These are phyloP conservation scores for Acleris emargana DNA, from an alignment of 2,888 invertebrate genomes.

Conservation along the genomic window DNA sequence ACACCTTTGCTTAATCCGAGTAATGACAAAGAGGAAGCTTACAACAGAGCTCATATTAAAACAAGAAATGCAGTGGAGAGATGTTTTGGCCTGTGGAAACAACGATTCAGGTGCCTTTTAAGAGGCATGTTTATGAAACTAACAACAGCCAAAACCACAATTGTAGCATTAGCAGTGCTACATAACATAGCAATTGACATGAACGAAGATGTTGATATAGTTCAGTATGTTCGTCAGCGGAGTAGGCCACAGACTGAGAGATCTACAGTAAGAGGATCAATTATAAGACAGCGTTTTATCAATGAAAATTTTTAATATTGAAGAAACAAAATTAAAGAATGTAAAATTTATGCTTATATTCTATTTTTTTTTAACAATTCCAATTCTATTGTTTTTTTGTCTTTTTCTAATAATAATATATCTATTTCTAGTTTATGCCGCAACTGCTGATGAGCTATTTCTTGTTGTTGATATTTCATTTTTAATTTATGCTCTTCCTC, in stretches of 20 bases:
- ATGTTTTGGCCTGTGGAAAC: not conserved
- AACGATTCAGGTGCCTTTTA: not conserved
- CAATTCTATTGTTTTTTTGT: not conserved
- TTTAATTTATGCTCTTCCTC: slow-evolving; percentile 1
- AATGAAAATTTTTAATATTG: not conserved
- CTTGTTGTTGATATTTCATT: not conserved
- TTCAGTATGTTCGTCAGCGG: not conserved
- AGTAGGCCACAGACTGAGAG: not conserved
- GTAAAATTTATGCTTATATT: too few species aligned
- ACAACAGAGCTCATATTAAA: not conserved
- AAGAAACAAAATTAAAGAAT: too few species aligned
- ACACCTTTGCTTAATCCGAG: too few species aligned
- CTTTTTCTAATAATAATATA: not conserved
- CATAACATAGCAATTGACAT: too few species aligned
- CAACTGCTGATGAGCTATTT: not conserved
- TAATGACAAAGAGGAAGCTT: too few species aligned
- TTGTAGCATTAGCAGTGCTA: not conserved
- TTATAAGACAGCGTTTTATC: not conserved
- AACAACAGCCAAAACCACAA: not conserved
- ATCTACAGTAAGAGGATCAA: not conserved
- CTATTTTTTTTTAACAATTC: too few species aligned
- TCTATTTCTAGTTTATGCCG: slow-evolving; percentile 2
- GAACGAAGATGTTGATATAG: not conserved
- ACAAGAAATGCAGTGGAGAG: not conserved
- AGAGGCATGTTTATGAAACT: not conserved